Evolutionary conservation across 2,888 invertebrate species (phyloP), one percentile per base, ranked within the genome.

Genomic region (Adelognathus sp.): DNA sequence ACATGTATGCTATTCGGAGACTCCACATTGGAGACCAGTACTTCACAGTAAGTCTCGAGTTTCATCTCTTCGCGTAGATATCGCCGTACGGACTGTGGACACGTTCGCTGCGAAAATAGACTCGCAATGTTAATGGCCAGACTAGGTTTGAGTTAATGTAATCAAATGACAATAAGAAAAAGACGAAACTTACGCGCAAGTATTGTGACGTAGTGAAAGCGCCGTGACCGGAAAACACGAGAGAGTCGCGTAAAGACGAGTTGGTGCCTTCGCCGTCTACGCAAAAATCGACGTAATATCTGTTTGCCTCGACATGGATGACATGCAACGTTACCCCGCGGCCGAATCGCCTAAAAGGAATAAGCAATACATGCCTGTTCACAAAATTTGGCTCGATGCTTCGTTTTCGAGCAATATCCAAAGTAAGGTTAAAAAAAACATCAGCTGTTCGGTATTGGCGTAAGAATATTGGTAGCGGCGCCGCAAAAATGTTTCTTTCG

Each of bases 1-100:
- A 95, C 93, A 87, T 93, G 96, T 87, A 97, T 95, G 76, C 93
- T 92, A 83, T 94, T 92, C 0, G 96, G 96, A 87, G 94, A 94
- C 24, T 94, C 92, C 1, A 95, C 91, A 80, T 94, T 92, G 0
- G 93, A 93, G 50, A 96, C 91, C 71, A 92, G 89, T 0, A 95
- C 94, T 11, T 93, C 89, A 58, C 93, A 92, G 0, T 91, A 76
- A 86, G 88, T 74, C 87, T 92, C 84, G 90, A 88, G 67, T 84
- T 91, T 1, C 87, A 92, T 74, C 82, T 91, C 52, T 91, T 93
- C 81, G 80, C 85, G 27, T 87, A 80, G 81, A 86, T 90, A 70
- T 76, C 81, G 71, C 86, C 84, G 82, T 80, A 87, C 27, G 86
- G 84, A 89, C 7, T 76, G 61, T 16, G 86, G 86, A 82, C 86